phyloP scores from a whole-genome alignment of 2,797 vertebrate species.

The Pogonophryne albipinna region DNA sequence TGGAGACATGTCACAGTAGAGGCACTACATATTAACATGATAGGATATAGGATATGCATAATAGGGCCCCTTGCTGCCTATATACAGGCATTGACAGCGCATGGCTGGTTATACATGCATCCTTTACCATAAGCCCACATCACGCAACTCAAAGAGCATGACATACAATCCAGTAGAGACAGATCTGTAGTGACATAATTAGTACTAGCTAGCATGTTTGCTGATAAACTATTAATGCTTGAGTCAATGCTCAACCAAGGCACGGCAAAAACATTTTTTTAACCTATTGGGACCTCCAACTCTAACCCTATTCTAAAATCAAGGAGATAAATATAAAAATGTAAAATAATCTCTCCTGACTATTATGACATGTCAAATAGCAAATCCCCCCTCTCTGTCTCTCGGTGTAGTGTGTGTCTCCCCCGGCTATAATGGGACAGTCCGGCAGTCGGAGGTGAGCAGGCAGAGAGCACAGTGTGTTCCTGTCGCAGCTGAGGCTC shows the following conservation, averaged over 20 bases:
- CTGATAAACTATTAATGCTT: constrained; percentile 16
- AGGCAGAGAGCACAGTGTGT: constrained; percentile 68
- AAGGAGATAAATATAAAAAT: neutral
- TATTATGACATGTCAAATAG: constrained; percentile 17
- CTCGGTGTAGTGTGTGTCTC: neutral
- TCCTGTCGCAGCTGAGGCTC: constrained; percentile 63
- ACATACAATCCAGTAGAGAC: constrained; percentile 4
- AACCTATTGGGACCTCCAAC: neutral
- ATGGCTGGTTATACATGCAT: neutral
- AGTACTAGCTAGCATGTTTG: constrained; percentile 22
- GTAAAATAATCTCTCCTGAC: constrained; percentile 5
- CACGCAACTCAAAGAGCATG: constrained; percentile 5
- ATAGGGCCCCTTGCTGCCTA: neutral
- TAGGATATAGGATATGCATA: no score
- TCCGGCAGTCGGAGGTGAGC: constrained; percentile 49
- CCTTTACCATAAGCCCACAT: constrained; percentile 3
- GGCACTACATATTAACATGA: no score
- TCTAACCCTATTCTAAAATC: neutral
- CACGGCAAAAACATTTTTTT: neutral
- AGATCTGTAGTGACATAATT: constrained; percentile 24
- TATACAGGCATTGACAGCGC: neutral
- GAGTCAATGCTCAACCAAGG: constrained; percentile 12
- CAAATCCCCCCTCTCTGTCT: neutral
- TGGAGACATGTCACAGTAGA: no score
- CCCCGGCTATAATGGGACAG: constrained; percentile 46